phyloP scores from a whole-genome alignment of 2,888 invertebrate genomes.

The Thecocarcelia acutangulata region DNA sequence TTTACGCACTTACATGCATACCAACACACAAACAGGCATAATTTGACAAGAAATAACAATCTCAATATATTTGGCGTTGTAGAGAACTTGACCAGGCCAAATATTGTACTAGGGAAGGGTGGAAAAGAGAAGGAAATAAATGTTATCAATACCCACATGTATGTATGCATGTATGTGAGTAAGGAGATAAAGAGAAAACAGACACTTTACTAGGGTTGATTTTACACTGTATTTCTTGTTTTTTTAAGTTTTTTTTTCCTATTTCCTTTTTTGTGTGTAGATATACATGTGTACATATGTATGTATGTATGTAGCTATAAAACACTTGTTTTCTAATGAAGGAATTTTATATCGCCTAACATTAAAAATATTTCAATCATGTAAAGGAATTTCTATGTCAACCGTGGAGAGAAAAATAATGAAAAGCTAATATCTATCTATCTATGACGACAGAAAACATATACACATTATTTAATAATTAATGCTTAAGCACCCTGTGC shows the following conservation, averaged over 20 bases:
- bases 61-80: slow-evolving; percentile 41
- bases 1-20: slow-evolving; percentile 23
- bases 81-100: slow-evolving; percentile 44
- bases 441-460: neutral
- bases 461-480: neutral
- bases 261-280: slow-evolving; percentile 28
- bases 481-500: slow-evolving; percentile 48
- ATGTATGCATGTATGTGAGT: no score
- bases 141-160: slow-evolving; percentile 29
- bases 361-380: neutral
- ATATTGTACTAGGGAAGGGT: neutral
- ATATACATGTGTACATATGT: no score
- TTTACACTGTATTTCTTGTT: slow-evolving; percentile 29
- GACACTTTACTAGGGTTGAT: slow-evolving; percentile 43
- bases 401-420: neutral
- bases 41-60: slow-evolving; percentile 19
- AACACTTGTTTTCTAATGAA: slow-evolving; percentile 44
- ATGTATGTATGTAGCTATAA: neutral
- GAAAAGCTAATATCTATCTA: neutral
- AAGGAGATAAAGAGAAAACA: slow-evolving; percentile 29
- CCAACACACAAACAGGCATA: neutral
- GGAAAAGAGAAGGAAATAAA: slow-evolving; percentile 23
- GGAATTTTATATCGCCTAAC: slow-evolving; percentile 8
- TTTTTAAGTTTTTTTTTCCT: neutral
- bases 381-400: slow-evolving; percentile 33